Evolutionary conservation across 2,113 vertebrate genomes (phyloP).

Genomic region (Oncorhynchus gorbuscha): DNA sequence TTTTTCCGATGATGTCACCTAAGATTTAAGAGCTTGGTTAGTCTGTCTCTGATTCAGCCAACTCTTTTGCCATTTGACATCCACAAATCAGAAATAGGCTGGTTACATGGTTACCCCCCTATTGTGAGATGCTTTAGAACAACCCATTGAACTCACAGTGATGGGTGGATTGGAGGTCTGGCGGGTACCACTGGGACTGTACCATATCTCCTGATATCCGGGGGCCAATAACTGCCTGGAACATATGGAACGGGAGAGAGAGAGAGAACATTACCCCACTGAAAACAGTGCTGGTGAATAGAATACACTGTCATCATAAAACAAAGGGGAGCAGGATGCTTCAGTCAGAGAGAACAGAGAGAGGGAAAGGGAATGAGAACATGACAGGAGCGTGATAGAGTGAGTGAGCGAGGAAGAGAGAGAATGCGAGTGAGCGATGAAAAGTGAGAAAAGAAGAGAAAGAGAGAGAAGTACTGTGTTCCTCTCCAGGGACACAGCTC

Average conservation of each 20-base stretch:
- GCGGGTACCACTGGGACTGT: slow-evolving; percentile 73
- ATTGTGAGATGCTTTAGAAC: neutral
- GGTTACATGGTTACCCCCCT: neutral
- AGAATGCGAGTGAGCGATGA: too few relatives aligned
- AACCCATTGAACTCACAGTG: slow-evolving; percentile 70
- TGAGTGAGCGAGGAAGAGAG: slow-evolving; percentile 10
- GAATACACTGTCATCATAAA: too few relatives aligned
- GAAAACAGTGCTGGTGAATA: too few relatives aligned
- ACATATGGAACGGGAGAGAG: slow-evolving; percentile 31
- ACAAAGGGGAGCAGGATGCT: too few relatives aligned
- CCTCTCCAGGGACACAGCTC: slow-evolving; percentile 22
- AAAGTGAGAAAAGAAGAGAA: too few relatives aligned
- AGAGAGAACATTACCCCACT: too few relatives aligned
- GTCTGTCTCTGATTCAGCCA: too few relatives aligned
- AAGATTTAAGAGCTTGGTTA: too few relatives aligned
- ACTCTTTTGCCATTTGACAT: neutral
- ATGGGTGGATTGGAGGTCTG: slow-evolving; percentile 68
- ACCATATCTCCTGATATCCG: slow-evolving; percentile 88
- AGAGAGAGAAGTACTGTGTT: neutral
- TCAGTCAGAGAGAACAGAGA: neutral
- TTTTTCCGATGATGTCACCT: too few relatives aligned
- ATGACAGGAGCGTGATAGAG: neutral
- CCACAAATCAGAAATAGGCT: neutral
- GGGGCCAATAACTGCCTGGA: slow-evolving; percentile 86
- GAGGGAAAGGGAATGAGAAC: neutral